phyloP scores from a whole-genome alignment of 2,797 vertebrate species.

The Leuciscus waleckii region DNA sequence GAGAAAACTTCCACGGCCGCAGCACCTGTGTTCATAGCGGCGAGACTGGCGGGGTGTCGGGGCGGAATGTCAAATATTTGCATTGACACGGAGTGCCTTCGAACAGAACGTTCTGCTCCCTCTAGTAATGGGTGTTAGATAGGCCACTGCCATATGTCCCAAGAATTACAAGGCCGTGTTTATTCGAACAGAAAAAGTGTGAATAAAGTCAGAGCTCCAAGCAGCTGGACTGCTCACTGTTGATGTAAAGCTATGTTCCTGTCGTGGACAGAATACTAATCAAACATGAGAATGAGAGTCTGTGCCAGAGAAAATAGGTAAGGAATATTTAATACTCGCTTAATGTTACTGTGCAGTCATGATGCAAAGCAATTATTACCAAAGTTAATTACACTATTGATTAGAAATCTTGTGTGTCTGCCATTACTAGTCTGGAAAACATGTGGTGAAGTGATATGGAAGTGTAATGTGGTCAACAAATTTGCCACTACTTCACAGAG shows the following conservation, averaged over 20 bases:
- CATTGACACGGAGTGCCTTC: constrained; percentile 58
- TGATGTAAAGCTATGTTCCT: constrained; percentile 47
- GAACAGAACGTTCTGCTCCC: constrained; percentile 23
- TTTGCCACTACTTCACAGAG: neutral
- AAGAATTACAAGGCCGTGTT: constrained; percentile 63
- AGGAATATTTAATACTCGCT: neutral
- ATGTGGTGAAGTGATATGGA: neutral
- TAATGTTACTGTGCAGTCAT: neutral
- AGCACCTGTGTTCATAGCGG: constrained; percentile 6
- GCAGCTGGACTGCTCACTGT: constrained; percentile 62
- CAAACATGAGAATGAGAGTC: constrained; percentile 10
- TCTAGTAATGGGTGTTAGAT: constrained; percentile 47
- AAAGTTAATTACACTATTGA: neutral
- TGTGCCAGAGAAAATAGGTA: constrained; percentile 35
- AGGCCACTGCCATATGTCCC: constrained; percentile 62
- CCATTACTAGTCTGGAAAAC: neutral
- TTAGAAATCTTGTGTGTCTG: neutral
- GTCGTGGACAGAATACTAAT: constrained; percentile 66
- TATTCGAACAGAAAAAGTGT: constrained; percentile 64
- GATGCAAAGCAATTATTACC: neutral
- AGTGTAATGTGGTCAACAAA: neutral
- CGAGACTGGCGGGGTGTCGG: constrained; percentile 12
- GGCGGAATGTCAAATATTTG: constrained; percentile 72
- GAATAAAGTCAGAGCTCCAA: constrained; percentile 50
- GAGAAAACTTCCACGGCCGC: constrained; percentile 6